These are phyloP conservation scores for Rhea pennata DNA, from an alignment of 2,113 vertebrate genomes.

Conservation along the genomic window DNA sequence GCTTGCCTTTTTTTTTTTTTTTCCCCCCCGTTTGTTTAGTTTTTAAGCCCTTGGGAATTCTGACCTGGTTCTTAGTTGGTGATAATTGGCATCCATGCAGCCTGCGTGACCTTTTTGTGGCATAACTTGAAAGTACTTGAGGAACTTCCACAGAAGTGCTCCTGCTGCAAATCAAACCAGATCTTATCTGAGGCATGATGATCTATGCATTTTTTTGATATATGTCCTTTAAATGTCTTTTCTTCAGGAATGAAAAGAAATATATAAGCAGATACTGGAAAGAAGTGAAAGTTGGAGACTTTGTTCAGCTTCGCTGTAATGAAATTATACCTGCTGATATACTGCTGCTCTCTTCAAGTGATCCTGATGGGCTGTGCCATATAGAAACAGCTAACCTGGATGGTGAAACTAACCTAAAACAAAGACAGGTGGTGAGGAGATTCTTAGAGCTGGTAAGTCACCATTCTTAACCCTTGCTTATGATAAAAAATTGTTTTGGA, in stretches of 20 bases:
- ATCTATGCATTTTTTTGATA: background rate
- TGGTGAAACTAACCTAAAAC: slow-evolving; percentile 97
- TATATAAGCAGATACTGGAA: slow-evolving; percentile 94
- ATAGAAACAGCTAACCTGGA: slow-evolving; percentile 98
- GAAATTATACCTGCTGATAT: slow-evolving; percentile 96
- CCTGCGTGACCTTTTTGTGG: background rate
- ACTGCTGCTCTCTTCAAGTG: slow-evolving; percentile 92
- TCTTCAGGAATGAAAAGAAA: slow-evolving; percentile 82
- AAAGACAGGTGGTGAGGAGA: slow-evolving; percentile 91
- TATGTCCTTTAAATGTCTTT: background rate
- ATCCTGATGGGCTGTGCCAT: slow-evolving; percentile 94
- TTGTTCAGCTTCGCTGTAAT: slow-evolving; percentile 92
- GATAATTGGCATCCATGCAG: background rate
- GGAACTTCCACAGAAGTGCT: background rate
- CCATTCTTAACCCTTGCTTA: background rate
- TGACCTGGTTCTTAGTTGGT: background rate
- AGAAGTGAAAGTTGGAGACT: slow-evolving; percentile 92
- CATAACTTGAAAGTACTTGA: background rate
- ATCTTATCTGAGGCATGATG: background rate
- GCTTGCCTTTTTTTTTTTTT: background rate
- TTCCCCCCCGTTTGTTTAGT: too few relatives aligned
- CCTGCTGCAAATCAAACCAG: background rate
- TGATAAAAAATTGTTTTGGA: background rate
- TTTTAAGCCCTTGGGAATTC: background rate
- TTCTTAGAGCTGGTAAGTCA: slow-evolving; percentile 92